Conservation (phyloP, 92 coral and sea anemone species). For the Isaurus tuberculatus region DNA sequence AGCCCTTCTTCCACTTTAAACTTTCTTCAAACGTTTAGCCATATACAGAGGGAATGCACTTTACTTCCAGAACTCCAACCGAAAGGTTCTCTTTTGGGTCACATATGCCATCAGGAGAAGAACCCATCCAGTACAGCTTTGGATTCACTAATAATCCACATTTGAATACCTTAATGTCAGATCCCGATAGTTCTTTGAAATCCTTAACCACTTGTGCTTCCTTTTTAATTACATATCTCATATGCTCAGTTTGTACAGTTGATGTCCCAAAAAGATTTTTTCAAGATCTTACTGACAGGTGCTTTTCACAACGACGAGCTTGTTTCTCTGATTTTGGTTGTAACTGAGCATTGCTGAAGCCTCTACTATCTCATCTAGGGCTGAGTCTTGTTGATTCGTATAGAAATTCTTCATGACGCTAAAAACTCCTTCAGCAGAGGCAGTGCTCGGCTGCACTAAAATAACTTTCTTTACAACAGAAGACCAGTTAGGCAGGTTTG, state of each 20-base stretch:
- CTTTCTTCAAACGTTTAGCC: neutral
- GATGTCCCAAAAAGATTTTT: conserved; percentile 20
- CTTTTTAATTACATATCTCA: conserved; percentile 32
- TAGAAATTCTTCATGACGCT: no score
- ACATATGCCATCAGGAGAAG: conserved; percentile 1
- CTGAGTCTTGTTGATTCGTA: no score
- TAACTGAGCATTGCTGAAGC: no score
- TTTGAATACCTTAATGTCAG: conserved; percentile 23
- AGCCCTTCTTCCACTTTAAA: neutral
- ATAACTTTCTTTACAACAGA: no score
- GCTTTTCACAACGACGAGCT: no score
- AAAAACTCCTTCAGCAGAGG: no score
- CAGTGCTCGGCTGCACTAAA: no score
- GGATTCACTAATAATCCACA: conserved; percentile 23
- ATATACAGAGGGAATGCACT: neutral
- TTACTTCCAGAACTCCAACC: neutral
- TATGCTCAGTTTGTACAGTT: conserved; percentile 24
- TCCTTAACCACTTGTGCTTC: conserved; percentile 23
- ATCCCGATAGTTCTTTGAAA: conserved; percentile 10
- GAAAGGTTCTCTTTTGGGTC: neutral
- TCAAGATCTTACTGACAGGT: conserved; percentile 32
- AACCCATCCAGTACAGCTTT: conserved; percentile 12
- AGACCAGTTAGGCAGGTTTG: no score
- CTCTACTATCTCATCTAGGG: no score
- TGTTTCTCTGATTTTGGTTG: no score